These are phyloP conservation scores for Phrynocephalus forsythii DNA, from an alignment of 2,797 vertebrate species.

Conservation along the genomic window DNA sequence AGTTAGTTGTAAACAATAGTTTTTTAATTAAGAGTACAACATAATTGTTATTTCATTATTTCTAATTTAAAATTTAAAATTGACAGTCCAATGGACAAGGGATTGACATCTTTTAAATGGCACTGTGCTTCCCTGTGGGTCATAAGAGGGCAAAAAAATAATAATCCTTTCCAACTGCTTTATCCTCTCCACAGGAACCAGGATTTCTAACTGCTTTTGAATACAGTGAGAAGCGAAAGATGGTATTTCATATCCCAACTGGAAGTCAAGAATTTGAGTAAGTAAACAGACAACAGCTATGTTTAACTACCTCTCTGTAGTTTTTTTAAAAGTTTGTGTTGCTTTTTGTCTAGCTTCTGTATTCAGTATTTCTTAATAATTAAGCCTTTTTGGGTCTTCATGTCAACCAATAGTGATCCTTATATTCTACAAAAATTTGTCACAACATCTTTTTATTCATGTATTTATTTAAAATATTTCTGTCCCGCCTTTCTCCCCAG, in stretches of 20 bases:
- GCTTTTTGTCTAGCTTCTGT: background rate
- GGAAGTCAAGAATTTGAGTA: slow-evolving; percentile 99
- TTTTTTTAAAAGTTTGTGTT: slow-evolving; percentile 12
- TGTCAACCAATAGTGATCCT: background rate
- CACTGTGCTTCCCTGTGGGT: background rate
- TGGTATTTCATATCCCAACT: slow-evolving; percentile 94
- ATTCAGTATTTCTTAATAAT: background rate
- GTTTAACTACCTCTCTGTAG: slow-evolving; percentile 38
- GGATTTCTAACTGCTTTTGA: slow-evolving; percentile 97
- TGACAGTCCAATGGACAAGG: background rate
- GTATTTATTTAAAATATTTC: too few species aligned
- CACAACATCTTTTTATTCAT: background rate
- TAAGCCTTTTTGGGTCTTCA: background rate
- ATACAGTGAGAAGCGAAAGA: slow-evolving; percentile 92
- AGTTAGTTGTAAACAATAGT: too few species aligned
- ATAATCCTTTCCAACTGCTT: background rate
- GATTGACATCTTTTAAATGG: slow-evolving; percentile 2
- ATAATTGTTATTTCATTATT: background rate
- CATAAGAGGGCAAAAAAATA: slow-evolving; percentile 29
- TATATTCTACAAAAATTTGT: slow-evolving; percentile 27
- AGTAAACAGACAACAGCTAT: slow-evolving; percentile 55
- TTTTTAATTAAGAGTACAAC: background rate
- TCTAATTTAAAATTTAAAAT: background rate
- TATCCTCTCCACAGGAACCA: slow-evolving; percentile 80
- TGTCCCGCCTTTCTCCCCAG: too few species aligned